Base-by-base conservation (phyloP, 1,140 invertebrate genomes). In the Drosophila nasuta region DNA sequence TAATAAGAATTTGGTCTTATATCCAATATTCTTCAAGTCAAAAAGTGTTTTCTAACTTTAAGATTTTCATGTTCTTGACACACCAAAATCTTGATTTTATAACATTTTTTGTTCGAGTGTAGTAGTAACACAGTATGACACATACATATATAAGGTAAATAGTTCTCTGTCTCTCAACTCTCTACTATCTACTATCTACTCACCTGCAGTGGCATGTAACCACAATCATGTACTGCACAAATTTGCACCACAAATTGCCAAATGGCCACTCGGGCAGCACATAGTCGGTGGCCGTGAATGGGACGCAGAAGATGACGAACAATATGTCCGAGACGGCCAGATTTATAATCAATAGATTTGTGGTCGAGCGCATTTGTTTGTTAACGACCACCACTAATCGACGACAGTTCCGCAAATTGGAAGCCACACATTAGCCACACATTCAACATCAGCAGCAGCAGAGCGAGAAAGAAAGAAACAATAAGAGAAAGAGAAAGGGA, bases 301-400 rank as follows among this genome's bases (percentile, higher is more conserved):
- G 92, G 30, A 99, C 97, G 93, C 98, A 99, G 93, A 99, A 98
- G 49, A 98, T 95, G 43, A 99, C 97, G 93, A 99, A 99, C 5
- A 98, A 94, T 6, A 99, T 93, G 93, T 99, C 98, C 5, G 98
- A 98, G 15, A 97, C 94, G 1, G 97, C 97, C 52, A 97, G 92
- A 91, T 97, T 97, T 67, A 97, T 96, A 70, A 99, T 98, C 3
- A 98, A 94, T 43, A 98, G 94, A 91, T 99, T 98, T 20, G 98
- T 98, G 1, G 97, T 98, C 5, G 97, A 97, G 77, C 97, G 94
- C 97, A 98, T 98, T 87, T 97, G 96, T 59, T 97, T 96, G 93
- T 98, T 98, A 2, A 95, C 95, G 8, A 96, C 95, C 0, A 98
- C 96, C 1, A 98, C 96, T 33, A 96, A n/a, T 97, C 10, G 95